These are phyloP conservation scores for Lucilia sericata DNA, from an alignment of 1,140 invertebrate species.

Conservation along the genomic window DNA sequence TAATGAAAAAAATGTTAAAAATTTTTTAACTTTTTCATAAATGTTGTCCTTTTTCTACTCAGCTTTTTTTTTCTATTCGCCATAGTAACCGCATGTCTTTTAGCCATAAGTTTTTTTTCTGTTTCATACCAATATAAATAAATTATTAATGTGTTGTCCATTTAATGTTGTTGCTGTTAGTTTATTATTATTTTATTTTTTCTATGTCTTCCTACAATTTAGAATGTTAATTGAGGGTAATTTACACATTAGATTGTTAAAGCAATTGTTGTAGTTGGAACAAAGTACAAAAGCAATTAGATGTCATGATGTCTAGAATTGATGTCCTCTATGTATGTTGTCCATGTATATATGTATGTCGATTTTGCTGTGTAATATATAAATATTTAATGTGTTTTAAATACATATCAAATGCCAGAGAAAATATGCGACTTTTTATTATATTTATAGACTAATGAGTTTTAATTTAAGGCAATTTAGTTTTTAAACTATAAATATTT, in stretches of 20 bases:
- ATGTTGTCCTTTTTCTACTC: no score
- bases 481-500: not conserved
- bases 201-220: no score
- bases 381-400: no score
- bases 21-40: no score
- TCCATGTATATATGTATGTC: not conserved
- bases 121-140: not conserved
- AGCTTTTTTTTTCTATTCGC: no score
- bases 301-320: not conserved
- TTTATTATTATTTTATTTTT: not conserved
- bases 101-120: not conserved
- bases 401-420: not conserved
- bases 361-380: no score
- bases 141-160: not conserved
- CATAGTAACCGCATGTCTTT: not conserved
- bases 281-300: not conserved
- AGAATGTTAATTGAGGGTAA: not conserved
- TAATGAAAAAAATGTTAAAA: no score
- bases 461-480: not conserved
- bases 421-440: not conserved
- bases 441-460: not conserved
- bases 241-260: slow-evolving; percentile 6
- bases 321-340: not conserved
- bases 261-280: not conserved
- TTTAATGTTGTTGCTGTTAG: not conserved